phyloP scores from a whole-genome alignment of 2,113 vertebrate species.

The Lagopus muta region DNA sequence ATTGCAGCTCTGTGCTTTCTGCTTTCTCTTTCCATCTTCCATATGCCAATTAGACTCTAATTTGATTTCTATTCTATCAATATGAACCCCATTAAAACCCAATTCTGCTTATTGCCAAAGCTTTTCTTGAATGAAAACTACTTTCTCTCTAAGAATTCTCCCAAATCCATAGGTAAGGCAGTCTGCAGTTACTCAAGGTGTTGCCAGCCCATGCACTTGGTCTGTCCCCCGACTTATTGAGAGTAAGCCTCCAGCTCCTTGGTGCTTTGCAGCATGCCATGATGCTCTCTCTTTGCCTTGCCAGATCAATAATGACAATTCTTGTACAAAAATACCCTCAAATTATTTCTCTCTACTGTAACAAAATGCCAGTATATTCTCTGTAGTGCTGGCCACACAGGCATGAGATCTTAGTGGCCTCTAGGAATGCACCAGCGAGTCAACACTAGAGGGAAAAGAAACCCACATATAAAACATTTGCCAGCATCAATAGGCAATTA shows the following conservation, averaged over 20 bases:
- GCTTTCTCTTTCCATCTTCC: background rate
- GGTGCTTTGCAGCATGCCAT: background rate
- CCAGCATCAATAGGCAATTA: background rate
- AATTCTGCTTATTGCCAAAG: conserved; percentile 65
- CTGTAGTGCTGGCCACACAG: background rate
- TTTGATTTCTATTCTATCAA: conserved; percentile 60
- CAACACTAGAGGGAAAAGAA: background rate
- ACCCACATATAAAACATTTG: background rate
- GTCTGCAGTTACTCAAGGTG: background rate
- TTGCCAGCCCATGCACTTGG: background rate
- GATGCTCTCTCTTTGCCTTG: fast-evolving
- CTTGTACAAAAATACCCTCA: background rate
- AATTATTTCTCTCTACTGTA: background rate
- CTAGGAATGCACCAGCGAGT: background rate
- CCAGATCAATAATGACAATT: background rate
- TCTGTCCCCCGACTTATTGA: background rate
- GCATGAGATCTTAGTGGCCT: background rate
- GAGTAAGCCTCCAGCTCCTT: background rate
- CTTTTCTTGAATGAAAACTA: conserved; percentile 23
- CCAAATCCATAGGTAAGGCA: background rate
- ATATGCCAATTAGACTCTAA: conserved; percentile 59
- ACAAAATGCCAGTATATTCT: background rate
- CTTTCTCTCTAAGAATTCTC: background rate
- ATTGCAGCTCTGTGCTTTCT: background rate
- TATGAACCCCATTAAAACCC: conserved; percentile 68